phyloP scores from a whole-genome alignment of 2,888 invertebrate species.

The Abscondita cerata region DNA sequence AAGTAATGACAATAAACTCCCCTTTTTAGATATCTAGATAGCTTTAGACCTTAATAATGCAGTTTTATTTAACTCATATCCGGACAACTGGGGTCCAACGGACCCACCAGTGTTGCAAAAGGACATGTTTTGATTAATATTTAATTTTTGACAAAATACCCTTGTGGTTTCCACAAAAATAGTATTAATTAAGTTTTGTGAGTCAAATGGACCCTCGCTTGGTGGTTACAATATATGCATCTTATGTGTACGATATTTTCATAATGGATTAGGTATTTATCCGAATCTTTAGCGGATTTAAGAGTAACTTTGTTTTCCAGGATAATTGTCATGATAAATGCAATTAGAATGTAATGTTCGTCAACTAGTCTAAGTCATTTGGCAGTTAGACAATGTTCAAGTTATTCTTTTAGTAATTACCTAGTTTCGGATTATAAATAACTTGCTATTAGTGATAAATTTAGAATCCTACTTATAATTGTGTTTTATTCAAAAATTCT shows the following conservation, averaged over 20 bases:
- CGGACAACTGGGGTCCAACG: too few relatives aligned
- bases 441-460: neutral
- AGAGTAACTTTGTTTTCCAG: constrained; percentile 3
- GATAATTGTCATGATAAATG: neutral
- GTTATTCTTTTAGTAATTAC: neutral
- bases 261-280: constrained; percentile 2
- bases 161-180: too few relatives aligned
- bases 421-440: neutral
- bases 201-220: neutral
- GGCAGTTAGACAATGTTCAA: neutral
- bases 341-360: neutral
- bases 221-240: neutral
- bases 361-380: constrained; percentile 5
- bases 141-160: too few relatives aligned
- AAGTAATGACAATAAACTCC: too few relatives aligned
- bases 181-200: too few relatives aligned
- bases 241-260: neutral
- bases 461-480: too few relatives aligned
- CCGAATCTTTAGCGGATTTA: constrained; percentile 1
- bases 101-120: too few relatives aligned
- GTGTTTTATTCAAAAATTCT: too few relatives aligned
- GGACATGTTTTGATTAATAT: too few relatives aligned
- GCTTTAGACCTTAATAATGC: too few relatives aligned
- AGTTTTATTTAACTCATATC: too few relatives aligned
- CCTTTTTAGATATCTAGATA: too few relatives aligned